Percentiles rank a stretch among this genome's conserved stretches.
These are phyloP conservation scores for Bruchidius siliquastri DNA, from an alignment of 2,888 invertebrate species.

Conservation along the genomic window DNA sequence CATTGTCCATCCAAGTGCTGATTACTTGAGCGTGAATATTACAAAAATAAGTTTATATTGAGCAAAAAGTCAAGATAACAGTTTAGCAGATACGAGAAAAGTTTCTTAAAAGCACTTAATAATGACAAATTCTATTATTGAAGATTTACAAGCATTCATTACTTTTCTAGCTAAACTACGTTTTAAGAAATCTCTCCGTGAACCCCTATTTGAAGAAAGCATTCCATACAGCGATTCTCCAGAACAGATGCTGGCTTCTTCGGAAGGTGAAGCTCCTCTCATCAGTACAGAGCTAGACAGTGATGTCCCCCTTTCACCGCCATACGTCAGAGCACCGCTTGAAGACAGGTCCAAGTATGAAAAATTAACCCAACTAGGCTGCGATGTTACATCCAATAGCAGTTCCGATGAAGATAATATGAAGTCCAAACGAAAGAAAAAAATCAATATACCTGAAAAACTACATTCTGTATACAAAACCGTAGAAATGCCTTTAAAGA, in stretches of 20 bases:
- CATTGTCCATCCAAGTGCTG: no score
- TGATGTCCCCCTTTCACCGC: slow-evolving; percentile 43
- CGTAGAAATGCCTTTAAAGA: slow-evolving; percentile 48
- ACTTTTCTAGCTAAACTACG: slow-evolving; percentile 25
- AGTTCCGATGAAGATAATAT: slow-evolving; percentile 48
- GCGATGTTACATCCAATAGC: slow-evolving; percentile 54
- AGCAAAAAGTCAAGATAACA: no score
- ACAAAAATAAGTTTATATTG: no score
- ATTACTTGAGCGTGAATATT: no score
- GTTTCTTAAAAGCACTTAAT: no score
- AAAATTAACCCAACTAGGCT: slow-evolving; percentile 60
- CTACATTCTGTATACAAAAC: slow-evolving; percentile 53
- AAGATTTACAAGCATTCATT: background rate
- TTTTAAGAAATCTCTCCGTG: slow-evolving; percentile 29
- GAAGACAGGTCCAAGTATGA: slow-evolving; percentile 77
- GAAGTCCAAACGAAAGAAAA: slow-evolving; percentile 42
- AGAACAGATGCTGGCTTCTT: slow-evolving; percentile 25
- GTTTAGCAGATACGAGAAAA: no score
- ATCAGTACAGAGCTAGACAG: slow-evolving; percentile 40
- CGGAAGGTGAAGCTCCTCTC: slow-evolving; percentile 47
- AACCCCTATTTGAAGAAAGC: slow-evolving; percentile 29
- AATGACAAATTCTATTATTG: no score
- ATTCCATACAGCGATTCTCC: slow-evolving; percentile 37
- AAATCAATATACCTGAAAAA: slow-evolving; percentile 52
- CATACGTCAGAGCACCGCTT: slow-evolving; percentile 58